phyloP scores from a whole-genome alignment of 2,888 invertebrate genomes.

The Creontiades dilutus region DNA sequence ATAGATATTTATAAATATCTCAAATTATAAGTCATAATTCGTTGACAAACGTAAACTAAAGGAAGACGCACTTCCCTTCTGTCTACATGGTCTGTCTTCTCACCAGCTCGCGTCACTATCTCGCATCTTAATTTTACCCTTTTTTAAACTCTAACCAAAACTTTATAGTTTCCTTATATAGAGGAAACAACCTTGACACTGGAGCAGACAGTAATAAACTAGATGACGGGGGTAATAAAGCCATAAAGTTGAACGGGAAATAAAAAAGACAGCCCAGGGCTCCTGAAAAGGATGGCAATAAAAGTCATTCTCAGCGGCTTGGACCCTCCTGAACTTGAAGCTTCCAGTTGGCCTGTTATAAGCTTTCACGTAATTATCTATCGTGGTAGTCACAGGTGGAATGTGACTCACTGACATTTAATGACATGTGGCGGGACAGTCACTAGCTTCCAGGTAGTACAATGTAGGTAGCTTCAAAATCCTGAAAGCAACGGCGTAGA shows the following conservation, averaged over 20 bases:
- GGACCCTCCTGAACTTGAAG: conserved; percentile 1
- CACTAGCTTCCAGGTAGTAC: too few species aligned
- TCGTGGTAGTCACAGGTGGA: conserved; percentile 6
- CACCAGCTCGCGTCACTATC: neutral
- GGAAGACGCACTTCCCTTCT: neutral
- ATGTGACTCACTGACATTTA: conserved; percentile 14
- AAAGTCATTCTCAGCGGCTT: neutral
- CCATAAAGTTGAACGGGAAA: conserved; percentile 27
- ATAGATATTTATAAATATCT: too few species aligned
- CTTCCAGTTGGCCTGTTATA: neutral
- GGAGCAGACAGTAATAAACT: conserved; percentile 15
- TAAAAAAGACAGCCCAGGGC: conserved; percentile 1
- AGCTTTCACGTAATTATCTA: neutral
- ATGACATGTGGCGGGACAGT: neutral
- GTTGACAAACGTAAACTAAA: too few species aligned
- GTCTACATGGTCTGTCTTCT: neutral
- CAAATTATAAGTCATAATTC: too few species aligned
- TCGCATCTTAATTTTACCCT: neutral
- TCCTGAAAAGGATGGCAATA: conserved; percentile 36
- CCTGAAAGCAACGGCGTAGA: too few species aligned
- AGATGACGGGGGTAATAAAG: conserved; percentile 37
- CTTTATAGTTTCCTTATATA: conserved; percentile 24
- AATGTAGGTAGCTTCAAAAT: too few species aligned
- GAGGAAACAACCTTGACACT: conserved; percentile 27
- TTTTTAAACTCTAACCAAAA: conserved; percentile 20